Base-by-base conservation (phyloP, 30 jellyfish, hydroid and myxozoan species). In the Cassiopea xamachana region DNA sequence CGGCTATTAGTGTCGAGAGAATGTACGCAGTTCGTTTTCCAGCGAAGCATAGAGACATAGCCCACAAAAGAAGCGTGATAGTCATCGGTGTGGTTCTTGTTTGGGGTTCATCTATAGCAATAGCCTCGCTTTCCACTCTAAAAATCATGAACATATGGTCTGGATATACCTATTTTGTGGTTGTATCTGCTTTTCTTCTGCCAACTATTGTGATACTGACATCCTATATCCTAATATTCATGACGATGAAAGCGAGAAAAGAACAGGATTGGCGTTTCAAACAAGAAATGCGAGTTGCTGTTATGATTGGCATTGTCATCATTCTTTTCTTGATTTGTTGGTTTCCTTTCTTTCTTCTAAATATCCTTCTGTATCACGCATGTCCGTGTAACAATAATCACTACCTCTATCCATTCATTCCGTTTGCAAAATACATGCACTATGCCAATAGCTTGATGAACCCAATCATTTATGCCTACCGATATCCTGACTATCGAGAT, bases 251-350 rank as follows among this genome's bases (percentile, higher is more conserved):
- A 84, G 45, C 80, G 17, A 92, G 92, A 55, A 86, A 78, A 55
- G 88, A 88, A 67, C 90, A 87, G 64, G 87, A 83, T 44, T 76
- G 93, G 91, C 86, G 96, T 15, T 76, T 92, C 85, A 75, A 92
- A 84, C 96, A 87, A 67, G 98, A 92, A 82, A 80, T 92, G 93
- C 93, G 93, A 80, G 51, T 92, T 64, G 98, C 98, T 61, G 89
- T 84, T 39, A 92, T 87, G 96, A 92, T 92, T 46, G 98, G 96
- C 59, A 87, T 92, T 50, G 98, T 92, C 6, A 92, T 92, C 19
- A 78, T 86, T 44, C 86, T 92, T n/a, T 92, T 92, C 87, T 47
- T 92, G 60, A 84, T 82, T n/a, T 92, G 98, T 62, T 92, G 98
- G 98, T 76, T 87, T 19, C 98, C 98, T 14, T 92, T 92, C 79